Evolutionary conservation across 2,113 vertebrate genomes (phyloP).

Genomic region (Oncorhynchus keta): DNA sequence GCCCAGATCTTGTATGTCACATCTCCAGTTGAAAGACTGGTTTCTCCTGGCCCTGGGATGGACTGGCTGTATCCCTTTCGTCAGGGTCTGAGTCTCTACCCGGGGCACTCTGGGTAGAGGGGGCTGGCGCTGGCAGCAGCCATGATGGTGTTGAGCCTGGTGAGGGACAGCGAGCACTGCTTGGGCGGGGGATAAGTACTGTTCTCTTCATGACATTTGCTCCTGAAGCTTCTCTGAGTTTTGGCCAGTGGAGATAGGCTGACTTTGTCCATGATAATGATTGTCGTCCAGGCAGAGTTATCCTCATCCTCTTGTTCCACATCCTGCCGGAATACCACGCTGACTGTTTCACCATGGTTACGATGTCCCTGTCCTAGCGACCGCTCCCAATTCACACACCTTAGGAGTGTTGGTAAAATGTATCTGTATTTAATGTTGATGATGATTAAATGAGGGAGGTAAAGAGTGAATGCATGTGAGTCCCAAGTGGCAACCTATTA

Average conservation of each 20-base stretch:
- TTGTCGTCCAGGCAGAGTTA: neutral
- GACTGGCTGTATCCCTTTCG: neutral
- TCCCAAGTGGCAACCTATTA: neutral
- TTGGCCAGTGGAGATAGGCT: slow-evolving; percentile 44
- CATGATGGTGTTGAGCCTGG: slow-evolving; percentile 71
- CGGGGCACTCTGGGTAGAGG: neutral
- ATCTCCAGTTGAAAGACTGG: slow-evolving; percentile 50
- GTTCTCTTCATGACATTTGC: slow-evolving; percentile 17
- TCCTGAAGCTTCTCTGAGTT: slow-evolving; percentile 55
- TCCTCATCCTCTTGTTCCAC: neutral
- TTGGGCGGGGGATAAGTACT: slow-evolving; percentile 19
- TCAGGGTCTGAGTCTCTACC: neutral
- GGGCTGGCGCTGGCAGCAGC: slow-evolving; percentile 40
- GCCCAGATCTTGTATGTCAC: slow-evolving; percentile 1
- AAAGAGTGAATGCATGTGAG: neutral
- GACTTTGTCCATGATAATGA: neutral
- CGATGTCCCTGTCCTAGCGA: slow-evolving; percentile 3
- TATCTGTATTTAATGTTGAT: too few species aligned
- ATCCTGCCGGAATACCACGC: neutral
- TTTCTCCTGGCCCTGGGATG: neutral
- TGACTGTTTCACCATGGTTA: too few species aligned
- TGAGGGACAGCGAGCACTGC: slow-evolving; percentile 67
- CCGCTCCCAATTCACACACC: slow-evolving; percentile 38
- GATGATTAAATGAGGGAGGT: neutral
- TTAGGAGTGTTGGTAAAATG: slow-evolving; percentile 9